Conservation (phyloP, 2,797 vertebrate genomes). For the Lepilemur septentrionalis region DNA sequence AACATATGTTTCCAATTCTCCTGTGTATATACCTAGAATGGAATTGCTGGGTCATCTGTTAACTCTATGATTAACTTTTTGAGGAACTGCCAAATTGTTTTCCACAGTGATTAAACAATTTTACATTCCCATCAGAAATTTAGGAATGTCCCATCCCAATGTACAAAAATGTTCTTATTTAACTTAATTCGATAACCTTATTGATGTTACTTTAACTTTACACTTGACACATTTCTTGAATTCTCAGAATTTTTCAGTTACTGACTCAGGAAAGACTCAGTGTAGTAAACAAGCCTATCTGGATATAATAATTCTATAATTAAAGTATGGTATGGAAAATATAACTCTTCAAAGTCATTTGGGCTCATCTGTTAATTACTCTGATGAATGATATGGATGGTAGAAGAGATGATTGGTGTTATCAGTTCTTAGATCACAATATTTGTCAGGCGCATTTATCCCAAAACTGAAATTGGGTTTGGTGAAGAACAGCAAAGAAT, state of each 20-base stretch:
- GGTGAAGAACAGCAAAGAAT: background rate
- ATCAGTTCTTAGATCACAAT: background rate
- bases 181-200: background rate
- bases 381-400: background rate
- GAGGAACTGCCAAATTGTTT: background rate
- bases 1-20: background rate
- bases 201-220: background rate
- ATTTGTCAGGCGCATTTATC: background rate
- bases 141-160: background rate
- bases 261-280: background rate
- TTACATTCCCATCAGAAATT: background rate
- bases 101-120: background rate
- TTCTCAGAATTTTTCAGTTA: background rate
- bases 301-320: background rate
- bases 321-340: background rate
- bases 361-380: background rate
- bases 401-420: background rate
- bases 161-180: background rate
- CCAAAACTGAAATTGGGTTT: background rate
- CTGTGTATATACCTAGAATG: background rate
- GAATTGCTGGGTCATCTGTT: background rate
- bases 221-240: background rate
- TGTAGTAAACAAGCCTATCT: background rate
- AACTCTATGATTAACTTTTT: background rate
- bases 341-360: constrained; percentile 12